Evolutionary conservation across 2,113 vertebrate species (phyloP), one percentile per base, ranked within the genome.

Genomic region (Kryptolebias marmoratus): DNA sequence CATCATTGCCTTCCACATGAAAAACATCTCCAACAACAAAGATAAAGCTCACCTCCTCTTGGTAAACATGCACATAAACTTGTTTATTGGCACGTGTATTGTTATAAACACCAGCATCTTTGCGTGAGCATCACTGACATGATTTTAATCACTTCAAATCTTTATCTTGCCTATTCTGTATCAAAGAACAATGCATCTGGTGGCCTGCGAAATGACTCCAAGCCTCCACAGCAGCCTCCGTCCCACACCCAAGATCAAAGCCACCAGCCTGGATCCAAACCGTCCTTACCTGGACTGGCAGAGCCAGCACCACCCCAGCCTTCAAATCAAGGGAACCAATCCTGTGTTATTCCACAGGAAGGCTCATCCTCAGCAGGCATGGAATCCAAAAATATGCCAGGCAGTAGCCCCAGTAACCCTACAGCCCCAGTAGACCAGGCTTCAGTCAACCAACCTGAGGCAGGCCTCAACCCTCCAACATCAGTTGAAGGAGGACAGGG

Each of bases 21-120:
- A 98, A 94, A 98, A 98, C 94, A 96, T 97, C 93, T 98, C 97
- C 77, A 97, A 95, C 92, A 95, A 93, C 95, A 98, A 98, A 92
- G 91, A 98, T 84, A 95, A 96, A 91, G 96, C 95, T 91, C 94
- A 96, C 91, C 95, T 94, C 80, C 94, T 96, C 56, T 89, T 96
- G 96, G 97, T 99, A 96, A 88, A 72, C 11, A 79, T 44, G 62
- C 42, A 44, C n/a, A 32, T 42, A 53, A 0, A 3, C 30, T 14
- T 10, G 18, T 48, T 73, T 64, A 61, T 57, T 67, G 5, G 4
- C 39, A 9, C 42, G 39, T 32, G 28, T 22, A 67, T 50, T 18
- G 42, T 15, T 66, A 31, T 39, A 61, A 36, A 22, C 22, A 58
- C 16, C 15, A 9, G 22, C 16, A 28, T 75, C 5, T 65, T 1